Evolutionary conservation across 1,140 invertebrate species (phyloP).

Genomic region (Drosophila guanche): DNA sequence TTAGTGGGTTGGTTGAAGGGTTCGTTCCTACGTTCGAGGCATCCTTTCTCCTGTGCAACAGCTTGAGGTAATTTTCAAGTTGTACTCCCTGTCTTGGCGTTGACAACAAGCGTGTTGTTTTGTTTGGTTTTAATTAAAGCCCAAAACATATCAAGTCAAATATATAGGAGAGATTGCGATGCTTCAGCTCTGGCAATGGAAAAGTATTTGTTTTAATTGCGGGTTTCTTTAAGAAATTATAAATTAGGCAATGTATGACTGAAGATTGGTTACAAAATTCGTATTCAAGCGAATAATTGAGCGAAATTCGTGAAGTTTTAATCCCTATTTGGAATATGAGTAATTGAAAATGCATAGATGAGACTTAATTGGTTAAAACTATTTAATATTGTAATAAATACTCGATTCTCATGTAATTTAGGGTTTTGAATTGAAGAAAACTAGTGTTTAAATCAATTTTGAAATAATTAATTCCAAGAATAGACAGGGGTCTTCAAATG

Average conservation of each 20-base stretch:
- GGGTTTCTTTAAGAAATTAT: neutral
- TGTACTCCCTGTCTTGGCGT: slow-evolving; percentile 55
- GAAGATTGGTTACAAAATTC: too few relatives aligned
- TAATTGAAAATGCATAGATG: too few relatives aligned
- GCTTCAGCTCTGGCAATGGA: neutral
- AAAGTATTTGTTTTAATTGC: neutral
- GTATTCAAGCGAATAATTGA: too few relatives aligned
- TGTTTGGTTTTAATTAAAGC: slow-evolving; percentile 81
- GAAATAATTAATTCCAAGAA: too few relatives aligned
- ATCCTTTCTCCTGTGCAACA: slow-evolving; percentile 60
- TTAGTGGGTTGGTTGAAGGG: slow-evolving; percentile 24
- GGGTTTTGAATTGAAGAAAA: too few relatives aligned
- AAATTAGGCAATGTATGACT: neutral
- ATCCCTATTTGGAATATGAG: too few relatives aligned
- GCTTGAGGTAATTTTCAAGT: slow-evolving; percentile 81
- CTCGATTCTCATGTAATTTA: too few relatives aligned
- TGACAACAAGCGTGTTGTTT: slow-evolving; percentile 69
- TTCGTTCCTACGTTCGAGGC: neutral
- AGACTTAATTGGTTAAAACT: too few relatives aligned
- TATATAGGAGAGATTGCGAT: slow-evolving; percentile 3
- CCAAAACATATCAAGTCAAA: slow-evolving; percentile 54
- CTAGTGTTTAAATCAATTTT: too few relatives aligned
- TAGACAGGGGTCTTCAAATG: too few relatives aligned
- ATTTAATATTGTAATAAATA: too few relatives aligned
- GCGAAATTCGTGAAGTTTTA: too few relatives aligned